Evolutionary conservation across 1,140 invertebrate species (phyloP).

Genomic region (Bombus sibiricus): DNA sequence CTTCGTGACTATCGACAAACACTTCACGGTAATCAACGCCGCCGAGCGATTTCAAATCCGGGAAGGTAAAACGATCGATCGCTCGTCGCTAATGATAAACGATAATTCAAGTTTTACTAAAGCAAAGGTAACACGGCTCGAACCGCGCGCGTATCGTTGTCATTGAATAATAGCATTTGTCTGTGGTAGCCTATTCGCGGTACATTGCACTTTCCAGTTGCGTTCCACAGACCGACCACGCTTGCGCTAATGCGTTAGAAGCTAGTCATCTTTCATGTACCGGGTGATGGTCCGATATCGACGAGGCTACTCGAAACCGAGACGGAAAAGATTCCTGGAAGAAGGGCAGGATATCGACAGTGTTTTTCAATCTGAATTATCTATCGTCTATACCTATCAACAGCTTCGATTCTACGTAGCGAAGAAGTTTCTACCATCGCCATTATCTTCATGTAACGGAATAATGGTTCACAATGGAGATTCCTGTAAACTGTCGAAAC

Average conservation of each 20-base stretch:
- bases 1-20: not conserved
- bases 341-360: not conserved
- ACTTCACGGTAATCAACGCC: not conserved
- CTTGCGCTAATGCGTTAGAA: slow-evolving; percentile 17
- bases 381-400: not conserved
- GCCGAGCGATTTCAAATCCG: not conserved
- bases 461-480: slow-evolving; percentile 36
- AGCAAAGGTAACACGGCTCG: slow-evolving; percentile 17
- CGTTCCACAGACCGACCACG: not conserved
- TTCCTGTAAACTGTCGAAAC: not conserved
- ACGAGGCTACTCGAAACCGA: not conserved
- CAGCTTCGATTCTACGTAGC: not conserved
- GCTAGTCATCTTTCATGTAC: not conserved
- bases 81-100: slow-evolving; percentile 24
- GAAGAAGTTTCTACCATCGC: not conserved
- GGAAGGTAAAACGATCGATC: not conserved
- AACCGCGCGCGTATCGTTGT: slow-evolving; percentile 40
- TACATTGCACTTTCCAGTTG: slow-evolving; percentile 62
- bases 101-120: not conserved
- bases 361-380: not conserved
- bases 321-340: too few relatives aligned
- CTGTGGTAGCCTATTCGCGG: slow-evolving; percentile 62
- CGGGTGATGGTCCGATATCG: not conserved
- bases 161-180: slow-evolving; percentile 60
- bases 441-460: slow-evolving; percentile 13